phyloP scores from a whole-genome alignment of 2,113 vertebrate genomes.

The Hippocampus barbouri region DNA sequence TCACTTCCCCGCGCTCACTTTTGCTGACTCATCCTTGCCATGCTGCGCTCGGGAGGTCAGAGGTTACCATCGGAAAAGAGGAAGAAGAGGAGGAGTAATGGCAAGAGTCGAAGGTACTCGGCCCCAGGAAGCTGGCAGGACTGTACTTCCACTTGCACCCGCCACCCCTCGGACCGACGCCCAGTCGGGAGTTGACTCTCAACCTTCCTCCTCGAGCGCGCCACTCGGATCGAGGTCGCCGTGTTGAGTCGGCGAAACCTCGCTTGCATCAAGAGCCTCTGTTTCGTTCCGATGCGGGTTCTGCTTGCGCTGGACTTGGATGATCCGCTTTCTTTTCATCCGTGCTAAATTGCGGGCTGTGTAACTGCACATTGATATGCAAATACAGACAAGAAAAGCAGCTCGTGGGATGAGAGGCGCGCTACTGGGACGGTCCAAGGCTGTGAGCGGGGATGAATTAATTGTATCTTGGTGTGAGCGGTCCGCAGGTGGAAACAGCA shows the following conservation, averaged over 20 bases:
- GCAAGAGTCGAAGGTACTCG: background rate
- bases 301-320: background rate
- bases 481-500: slow-evolving; percentile 43
- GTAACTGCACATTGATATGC: slow-evolving; percentile 59
- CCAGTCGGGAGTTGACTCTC: background rate
- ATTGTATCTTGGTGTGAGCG: slow-evolving; percentile 56
- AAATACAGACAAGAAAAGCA: slow-evolving; percentile 48
- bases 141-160: background rate
- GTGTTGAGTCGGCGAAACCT: background rate
- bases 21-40: slow-evolving; percentile 39
- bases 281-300: background rate
- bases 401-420: slow-evolving; percentile 30
- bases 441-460: slow-evolving; percentile 60
- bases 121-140: background rate
- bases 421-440: slow-evolving; percentile 42
- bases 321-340: slow-evolving; percentile 19
- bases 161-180: background rate
- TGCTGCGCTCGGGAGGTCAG: slow-evolving; percentile 11
- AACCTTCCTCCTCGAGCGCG: background rate
- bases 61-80: background rate
- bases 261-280: background rate
- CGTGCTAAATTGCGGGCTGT: slow-evolving; percentile 40
- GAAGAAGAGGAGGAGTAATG: background rate
- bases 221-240: background rate
- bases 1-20: slow-evolving; percentile 51